These are phyloP conservation scores for Fregata magnificens DNA, from an alignment of 2,113 vertebrate species.

Conservation along the genomic window DNA sequence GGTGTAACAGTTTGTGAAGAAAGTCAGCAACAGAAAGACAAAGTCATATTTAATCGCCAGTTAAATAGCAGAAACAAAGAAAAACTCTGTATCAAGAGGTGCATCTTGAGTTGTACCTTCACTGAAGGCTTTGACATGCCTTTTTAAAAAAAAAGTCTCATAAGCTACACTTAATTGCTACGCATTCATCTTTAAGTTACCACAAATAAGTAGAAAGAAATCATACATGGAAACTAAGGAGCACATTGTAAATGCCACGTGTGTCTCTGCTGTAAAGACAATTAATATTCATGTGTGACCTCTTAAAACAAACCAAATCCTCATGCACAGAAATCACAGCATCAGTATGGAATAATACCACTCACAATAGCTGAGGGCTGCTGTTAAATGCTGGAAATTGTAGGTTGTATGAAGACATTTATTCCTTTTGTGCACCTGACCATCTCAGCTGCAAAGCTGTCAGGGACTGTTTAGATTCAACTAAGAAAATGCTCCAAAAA, in stretches of 20 bases:
- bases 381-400: not conserved
- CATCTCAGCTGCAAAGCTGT: not conserved
- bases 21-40: not conserved
- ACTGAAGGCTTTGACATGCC: not conserved
- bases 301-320: not conserved
- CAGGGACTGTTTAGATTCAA: not conserved
- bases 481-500: not conserved
- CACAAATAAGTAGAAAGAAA: not conserved
- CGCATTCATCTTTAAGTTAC: not conserved
- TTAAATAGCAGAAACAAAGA: not conserved
- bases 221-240: not conserved
- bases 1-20: not conserved
- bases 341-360: not conserved
- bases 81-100: not conserved
- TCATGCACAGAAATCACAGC: not conserved
- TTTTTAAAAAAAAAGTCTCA: not conserved
- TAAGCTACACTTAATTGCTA: slow-evolving; percentile 33
- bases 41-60: not conserved
- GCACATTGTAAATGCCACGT: not conserved
- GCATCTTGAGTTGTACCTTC: not conserved
- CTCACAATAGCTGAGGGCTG: not conserved
- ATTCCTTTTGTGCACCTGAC: not conserved
- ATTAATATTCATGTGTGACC: not conserved
- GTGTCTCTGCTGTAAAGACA: not conserved
- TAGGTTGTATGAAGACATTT: not conserved